These are phyloP conservation scores for Brachionichthys hirsutus DNA, from an alignment of 2,113 vertebrate species.

Conservation along the genomic window DNA sequence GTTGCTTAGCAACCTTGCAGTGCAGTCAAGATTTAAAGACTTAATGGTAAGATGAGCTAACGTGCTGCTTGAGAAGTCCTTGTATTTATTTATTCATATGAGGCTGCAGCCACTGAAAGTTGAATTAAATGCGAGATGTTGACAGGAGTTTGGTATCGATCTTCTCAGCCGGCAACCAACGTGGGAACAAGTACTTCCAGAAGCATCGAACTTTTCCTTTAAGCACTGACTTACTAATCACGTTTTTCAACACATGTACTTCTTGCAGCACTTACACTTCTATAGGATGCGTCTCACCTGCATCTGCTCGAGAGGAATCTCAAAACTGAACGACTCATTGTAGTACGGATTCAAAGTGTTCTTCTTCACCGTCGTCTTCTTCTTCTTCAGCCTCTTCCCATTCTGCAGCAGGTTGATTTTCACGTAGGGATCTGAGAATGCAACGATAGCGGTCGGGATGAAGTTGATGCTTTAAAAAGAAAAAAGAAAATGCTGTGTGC, in stretches of 20 bases:
- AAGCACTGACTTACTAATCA: no score
- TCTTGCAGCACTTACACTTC: no score
- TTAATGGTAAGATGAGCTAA: not conserved
- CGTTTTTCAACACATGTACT: no score
- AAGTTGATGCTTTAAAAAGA: no score
- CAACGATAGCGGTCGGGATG: not conserved
- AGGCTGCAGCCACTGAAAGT: no score
- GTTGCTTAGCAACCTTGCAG: not conserved
- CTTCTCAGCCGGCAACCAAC: not conserved
- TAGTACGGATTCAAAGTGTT: slow-evolving; percentile 98
- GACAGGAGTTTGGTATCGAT: not conserved
- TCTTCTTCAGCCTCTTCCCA: slow-evolving; percentile 96
- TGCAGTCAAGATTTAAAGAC: not conserved
- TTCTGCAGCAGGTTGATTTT: slow-evolving; percentile 98
- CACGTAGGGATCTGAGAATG: slow-evolving; percentile 89
- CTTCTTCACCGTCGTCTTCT: slow-evolving; percentile 98
- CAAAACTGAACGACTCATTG: slow-evolving; percentile 98
- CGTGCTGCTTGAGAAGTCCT: not conserved
- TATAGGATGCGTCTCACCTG: slow-evolving; percentile 80
- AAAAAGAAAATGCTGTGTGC: not conserved
- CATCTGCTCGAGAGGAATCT: slow-evolving; percentile 97
- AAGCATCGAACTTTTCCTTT: no score
- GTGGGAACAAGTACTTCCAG: not conserved
- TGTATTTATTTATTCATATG: not conserved
- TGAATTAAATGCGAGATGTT: no score